phyloP scores from a whole-genome alignment of 2,113 vertebrate species.

The Lampris megalopsis region DNA sequence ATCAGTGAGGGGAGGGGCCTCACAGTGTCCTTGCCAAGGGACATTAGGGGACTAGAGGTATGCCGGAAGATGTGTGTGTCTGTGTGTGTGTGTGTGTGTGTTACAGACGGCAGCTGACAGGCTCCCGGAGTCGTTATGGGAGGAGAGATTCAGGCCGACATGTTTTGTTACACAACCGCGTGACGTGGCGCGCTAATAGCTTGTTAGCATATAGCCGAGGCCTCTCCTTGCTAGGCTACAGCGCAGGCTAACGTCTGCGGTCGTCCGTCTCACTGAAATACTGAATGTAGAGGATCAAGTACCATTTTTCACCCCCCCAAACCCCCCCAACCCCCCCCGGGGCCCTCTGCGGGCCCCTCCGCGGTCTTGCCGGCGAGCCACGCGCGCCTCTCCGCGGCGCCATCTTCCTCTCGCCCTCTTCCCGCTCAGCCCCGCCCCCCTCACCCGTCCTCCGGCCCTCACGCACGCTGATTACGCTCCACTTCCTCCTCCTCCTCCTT shows the following conservation, averaged over 20 bases:
- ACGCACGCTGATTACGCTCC: constrained; percentile 38
- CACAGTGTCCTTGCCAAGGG: constrained; percentile 70
- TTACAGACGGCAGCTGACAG: no score
- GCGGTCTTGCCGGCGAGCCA: constrained; percentile 16
- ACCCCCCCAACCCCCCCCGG: constrained; percentile 23
- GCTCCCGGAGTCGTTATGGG: no score
- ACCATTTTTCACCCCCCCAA: not conserved
- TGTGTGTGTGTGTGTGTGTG: constrained; percentile 25
- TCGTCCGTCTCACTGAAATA: not conserved
- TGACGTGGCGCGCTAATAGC: no score
- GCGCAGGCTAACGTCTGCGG: no score
- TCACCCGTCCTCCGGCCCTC: constrained; percentile 55
- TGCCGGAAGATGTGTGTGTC: constrained; percentile 18
- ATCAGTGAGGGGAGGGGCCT: constrained; percentile 29
- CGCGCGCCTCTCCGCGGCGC: constrained; percentile 41
- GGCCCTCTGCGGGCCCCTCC: constrained; percentile 27
- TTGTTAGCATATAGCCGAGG: no score
- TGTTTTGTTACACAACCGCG: no score
- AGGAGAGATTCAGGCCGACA: no score
- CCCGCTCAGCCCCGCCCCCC: constrained; percentile 69
- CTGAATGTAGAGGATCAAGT: no score
- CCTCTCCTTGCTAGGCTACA: no score
- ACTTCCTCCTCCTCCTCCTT: constrained; percentile 35
- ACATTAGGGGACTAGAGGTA: constrained; percentile 59
- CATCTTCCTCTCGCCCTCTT: constrained; percentile 52